Evolutionary conservation across 2,113 vertebrate species (phyloP), one percentile per base, ranked within the genome.

Genomic region (Ammospiza caudacuta): DNA sequence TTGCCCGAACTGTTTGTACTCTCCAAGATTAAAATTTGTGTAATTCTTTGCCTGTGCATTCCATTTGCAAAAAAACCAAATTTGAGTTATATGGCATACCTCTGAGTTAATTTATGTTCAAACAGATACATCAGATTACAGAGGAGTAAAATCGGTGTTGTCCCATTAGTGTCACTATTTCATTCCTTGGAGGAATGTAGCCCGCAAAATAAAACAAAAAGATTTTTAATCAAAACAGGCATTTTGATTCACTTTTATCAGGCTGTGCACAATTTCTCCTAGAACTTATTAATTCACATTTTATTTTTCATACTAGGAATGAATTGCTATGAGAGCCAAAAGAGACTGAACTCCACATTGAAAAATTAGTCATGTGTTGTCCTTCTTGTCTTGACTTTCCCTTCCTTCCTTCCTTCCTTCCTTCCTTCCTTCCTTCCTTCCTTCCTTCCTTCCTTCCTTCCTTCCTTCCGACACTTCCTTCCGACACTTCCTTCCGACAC

Each of bases 301-400:
- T 2, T 64, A 15, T 58, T 70, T 79, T 92, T 54, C 52, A 35
- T 49, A 25, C 6, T 35, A 10, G 8, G 9, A 80, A 81, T 25
- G 1, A 69, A 76, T 57, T 68, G 4, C 5, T 12, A 5, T 18
- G 6, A 78, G 14, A 70, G 1, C 3, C 72, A 81, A 63, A 55
- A 47, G 6, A 43, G 4, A 51, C 8, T 78, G 12, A 29, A 63
- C 23, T 59, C 15, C 70, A 9, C 15, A 57, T 23, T 9, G 67
- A 25, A 5, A 3, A 59, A 15, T 6, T 37, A 14, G 0, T 11
- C 46, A 2, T 15, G 13, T 0, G 0, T 27, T 24, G 1, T 5
- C 11, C 29, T 27, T 20, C 3, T 7, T 22, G 7, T 52, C 51
- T 17, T 52, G 25, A 2, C 25, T 9, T 31, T 55, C 9, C 6